Evolutionary conservation across 1,140 invertebrate species (phyloP), one percentile per base, ranked within the genome.

Genomic region (Tetramorium parvispinum): DNA sequence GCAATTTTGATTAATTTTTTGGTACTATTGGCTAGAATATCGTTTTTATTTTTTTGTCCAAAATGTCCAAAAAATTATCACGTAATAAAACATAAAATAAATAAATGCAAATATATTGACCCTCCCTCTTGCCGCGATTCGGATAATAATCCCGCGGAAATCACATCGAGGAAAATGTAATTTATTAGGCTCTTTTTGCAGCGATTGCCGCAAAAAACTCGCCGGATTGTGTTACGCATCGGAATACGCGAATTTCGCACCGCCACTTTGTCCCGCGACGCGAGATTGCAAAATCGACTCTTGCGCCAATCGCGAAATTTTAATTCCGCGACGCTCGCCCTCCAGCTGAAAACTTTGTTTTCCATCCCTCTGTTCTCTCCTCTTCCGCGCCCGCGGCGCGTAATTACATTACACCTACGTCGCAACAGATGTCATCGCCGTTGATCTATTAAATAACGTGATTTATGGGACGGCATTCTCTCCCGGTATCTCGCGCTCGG

Each of bases 371-470:
- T 0, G 18, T n/a, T 1, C 27, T 16, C 21, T 40, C 13, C 53
- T 32, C 40, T 55, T 53, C 51, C 21, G 6, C 40, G 66, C 79
- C 11, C 79, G 68, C 77, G 79, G 68, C 40, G 24, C 40, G 68
- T 83, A 83, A 83, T 83, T 73, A 75, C 43, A 83, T 83, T 83
- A 73, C 79, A 83, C 79, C 79, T 83, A 75, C 68, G 68, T 83
- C 79, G 79, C 68, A 73, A 83, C 68, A 59, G 79, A 83, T 83
- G 79, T 83, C 79, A 83, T 83, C 68, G 53, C 68, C 55, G 68
- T 83, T 83, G 68, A 83, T 83, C 79, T 83, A 83, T 83, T 83
- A 83, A 83, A 83, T 83, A 83, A 61, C 53, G 68, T 83, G 79
- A 83, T 83, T 83, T 83, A 83, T 83, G 79, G 53, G 53, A 49